Evolutionary conservation across 2,797 vertebrate species (phyloP).

Genomic region (Hypotaenidia philippensis): DNA sequence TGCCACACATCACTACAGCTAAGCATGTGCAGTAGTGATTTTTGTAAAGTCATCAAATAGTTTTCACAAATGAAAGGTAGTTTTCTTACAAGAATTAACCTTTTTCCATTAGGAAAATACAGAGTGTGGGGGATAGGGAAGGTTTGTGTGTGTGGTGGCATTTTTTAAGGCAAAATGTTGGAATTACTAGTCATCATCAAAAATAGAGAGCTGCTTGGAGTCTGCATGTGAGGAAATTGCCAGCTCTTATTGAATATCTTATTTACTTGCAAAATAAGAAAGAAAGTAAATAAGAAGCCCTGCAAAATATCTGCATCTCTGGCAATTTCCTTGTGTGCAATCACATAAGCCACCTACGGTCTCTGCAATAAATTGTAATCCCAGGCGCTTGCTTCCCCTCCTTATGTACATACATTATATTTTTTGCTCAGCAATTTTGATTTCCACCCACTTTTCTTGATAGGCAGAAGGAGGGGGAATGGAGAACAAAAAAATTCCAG

Average conservation of each 20-base stretch:
- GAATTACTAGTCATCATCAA: conserved; percentile 47
- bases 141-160: neutral
- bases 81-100: conserved; percentile 3
- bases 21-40: neutral
- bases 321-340: conserved; percentile 48
- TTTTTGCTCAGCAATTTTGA: conserved; percentile 35
- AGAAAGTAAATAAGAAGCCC: conserved; percentile 46
- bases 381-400: neutral
- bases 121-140: neutral
- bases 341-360: neutral
- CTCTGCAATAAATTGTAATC: conserved; percentile 37
- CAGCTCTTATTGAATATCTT: conserved; percentile 17
- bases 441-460: conserved; percentile 32
- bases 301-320: conserved; percentile 46
- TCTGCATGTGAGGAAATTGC: conserved; percentile 51
- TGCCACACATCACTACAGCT: neutral
- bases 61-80: neutral
- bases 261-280: conserved; percentile 41
- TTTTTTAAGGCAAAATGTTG: neutral
- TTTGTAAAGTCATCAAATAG: neutral
- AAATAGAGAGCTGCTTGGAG: conserved; percentile 1
- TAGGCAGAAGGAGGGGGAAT: neutral
- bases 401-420: neutral
- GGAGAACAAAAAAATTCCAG: neutral
- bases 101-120: conserved; percentile 11